Evolutionary conservation across 2,113 vertebrate species (phyloP).

Genomic region (Nycticebus coucang): DNA sequence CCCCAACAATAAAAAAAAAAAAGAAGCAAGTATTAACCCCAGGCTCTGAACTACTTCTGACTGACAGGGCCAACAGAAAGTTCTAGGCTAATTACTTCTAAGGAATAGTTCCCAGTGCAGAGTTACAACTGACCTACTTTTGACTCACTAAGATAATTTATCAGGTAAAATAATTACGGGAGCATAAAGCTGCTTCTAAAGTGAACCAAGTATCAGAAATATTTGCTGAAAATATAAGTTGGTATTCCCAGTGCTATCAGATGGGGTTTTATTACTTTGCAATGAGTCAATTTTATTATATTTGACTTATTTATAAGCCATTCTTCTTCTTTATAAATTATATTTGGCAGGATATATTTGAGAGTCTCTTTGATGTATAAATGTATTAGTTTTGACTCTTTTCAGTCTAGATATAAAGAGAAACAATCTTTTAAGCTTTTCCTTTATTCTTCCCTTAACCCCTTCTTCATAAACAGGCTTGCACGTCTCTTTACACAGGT

Average conservation of each 20-base stretch:
- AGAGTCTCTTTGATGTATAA: slow-evolving; percentile 66
- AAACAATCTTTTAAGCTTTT: slow-evolving; percentile 58
- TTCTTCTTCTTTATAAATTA: slow-evolving; percentile 72
- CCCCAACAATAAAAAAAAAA: too few relatives aligned
- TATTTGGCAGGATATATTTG: slow-evolving; percentile 55
- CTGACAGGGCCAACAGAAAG: slow-evolving; percentile 22
- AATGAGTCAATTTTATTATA: slow-evolving; percentile 41
- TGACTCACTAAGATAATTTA: slow-evolving; percentile 63
- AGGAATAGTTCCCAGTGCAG: slow-evolving; percentile 26
- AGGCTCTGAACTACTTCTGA: slow-evolving; percentile 63
- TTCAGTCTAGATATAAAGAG: slow-evolving; percentile 63
- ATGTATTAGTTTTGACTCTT: slow-evolving; percentile 36
- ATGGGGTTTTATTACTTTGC: slow-evolving; percentile 53
- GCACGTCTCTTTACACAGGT: not conserved
- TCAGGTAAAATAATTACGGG: slow-evolving; percentile 69
- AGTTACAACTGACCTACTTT: slow-evolving; percentile 57
- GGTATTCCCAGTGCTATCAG: slow-evolving; percentile 37
- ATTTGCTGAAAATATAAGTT: slow-evolving; percentile 53
- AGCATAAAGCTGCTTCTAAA: slow-evolving; percentile 54
- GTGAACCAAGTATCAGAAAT: not conserved
- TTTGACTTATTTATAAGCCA: slow-evolving; percentile 55
- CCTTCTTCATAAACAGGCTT: not conserved
- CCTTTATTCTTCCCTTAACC: not conserved
- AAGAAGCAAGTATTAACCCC: slow-evolving; percentile 51
- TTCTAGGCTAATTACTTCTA: slow-evolving; percentile 64